These are phyloP conservation scores for Plumapathes pennacea DNA, from an alignment of 92 coral and sea anemone species.

Conservation along the genomic window DNA sequence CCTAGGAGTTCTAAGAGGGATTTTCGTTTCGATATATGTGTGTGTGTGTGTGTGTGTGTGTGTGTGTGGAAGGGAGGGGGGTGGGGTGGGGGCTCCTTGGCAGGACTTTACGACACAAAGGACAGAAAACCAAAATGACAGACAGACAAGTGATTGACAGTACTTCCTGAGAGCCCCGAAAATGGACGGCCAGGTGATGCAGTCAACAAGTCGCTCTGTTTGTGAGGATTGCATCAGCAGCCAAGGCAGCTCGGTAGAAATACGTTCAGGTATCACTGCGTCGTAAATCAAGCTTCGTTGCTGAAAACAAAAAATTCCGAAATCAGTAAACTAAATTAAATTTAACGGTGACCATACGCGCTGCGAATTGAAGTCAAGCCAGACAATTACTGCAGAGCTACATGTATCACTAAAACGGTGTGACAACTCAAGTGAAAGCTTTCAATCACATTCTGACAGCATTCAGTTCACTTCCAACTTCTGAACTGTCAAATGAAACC, in stretches of 20 bases:
- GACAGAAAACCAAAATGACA: not conserved
- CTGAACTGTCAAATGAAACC: no score
- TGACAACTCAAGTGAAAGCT: no score
- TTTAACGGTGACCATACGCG: not conserved
- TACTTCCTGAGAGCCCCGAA: conserved; percentile 61
- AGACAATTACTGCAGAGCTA: not conserved
- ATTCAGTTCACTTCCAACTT: no score
- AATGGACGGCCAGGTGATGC: conserved; percentile 49
- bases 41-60: no score
- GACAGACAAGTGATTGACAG: not conserved
- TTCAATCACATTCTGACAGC: no score
- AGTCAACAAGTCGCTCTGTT: conserved; percentile 50
- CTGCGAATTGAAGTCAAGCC: not conserved
- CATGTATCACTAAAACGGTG: no score
- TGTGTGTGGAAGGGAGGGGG: no score
- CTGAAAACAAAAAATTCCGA: conserved; percentile 17
- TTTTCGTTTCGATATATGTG: no score
- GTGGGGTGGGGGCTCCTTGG: not conserved
- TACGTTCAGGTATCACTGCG: conserved; percentile 57
- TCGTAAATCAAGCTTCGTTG: conserved; percentile 53
- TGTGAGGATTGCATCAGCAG: conserved; percentile 54
- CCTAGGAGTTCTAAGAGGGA: no score
- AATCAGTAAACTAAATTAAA: not conserved
- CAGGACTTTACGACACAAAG: not conserved
- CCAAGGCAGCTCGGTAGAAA: conserved; percentile 71